Percentiles rank a stretch among this genome's conserved stretches.
Evolutionary conservation across 1,140 invertebrate genomes (phyloP).

Genomic region (Cotesia vestalis): DNA sequence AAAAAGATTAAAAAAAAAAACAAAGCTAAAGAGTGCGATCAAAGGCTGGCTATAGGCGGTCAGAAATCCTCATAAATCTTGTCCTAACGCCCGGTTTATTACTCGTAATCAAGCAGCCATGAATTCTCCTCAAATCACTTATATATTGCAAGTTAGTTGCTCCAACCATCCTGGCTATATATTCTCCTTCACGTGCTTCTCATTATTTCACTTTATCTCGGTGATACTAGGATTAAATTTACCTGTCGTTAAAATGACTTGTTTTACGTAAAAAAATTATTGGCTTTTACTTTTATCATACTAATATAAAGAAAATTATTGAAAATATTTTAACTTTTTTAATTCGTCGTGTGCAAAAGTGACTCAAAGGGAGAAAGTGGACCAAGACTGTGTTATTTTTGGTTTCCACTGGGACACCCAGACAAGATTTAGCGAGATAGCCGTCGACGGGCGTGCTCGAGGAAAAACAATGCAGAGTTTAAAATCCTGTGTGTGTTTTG

Average conservation of each 20-base stretch:
- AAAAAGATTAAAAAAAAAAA: background rate
- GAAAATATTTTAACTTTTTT: background rate
- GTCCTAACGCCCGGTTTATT: slow-evolving; percentile 63
- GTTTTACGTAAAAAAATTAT: too few relatives aligned
- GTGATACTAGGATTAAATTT: too few relatives aligned
- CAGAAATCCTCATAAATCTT: slow-evolving; percentile 61
- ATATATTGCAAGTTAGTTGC: slow-evolving; percentile 45
- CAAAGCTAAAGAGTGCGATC: slow-evolving; percentile 45
- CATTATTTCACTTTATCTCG: slow-evolving; percentile 2
- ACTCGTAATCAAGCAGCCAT: slow-evolving; percentile 65
- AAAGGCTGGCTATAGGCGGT: slow-evolving; percentile 54
- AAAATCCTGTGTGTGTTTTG: slow-evolving; percentile 12
- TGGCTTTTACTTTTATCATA: too few relatives aligned
- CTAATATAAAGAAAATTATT: too few relatives aligned
- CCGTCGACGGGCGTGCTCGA: slow-evolving; percentile 16
- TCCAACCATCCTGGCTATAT: background rate
- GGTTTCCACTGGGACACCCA: slow-evolving; percentile 11
- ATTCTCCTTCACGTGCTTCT: background rate
- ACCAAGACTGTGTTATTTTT: slow-evolving; percentile 28
- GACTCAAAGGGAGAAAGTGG: slow-evolving; percentile 40
- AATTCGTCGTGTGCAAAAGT: background rate
- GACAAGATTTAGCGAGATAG: slow-evolving; percentile 32
- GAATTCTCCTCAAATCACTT: slow-evolving; percentile 64
- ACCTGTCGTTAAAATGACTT: too few relatives aligned
- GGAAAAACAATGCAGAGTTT: slow-evolving; percentile 25